Conservation (phyloP, 1,140 invertebrate genomes). For the Achroia grisella region DNA sequence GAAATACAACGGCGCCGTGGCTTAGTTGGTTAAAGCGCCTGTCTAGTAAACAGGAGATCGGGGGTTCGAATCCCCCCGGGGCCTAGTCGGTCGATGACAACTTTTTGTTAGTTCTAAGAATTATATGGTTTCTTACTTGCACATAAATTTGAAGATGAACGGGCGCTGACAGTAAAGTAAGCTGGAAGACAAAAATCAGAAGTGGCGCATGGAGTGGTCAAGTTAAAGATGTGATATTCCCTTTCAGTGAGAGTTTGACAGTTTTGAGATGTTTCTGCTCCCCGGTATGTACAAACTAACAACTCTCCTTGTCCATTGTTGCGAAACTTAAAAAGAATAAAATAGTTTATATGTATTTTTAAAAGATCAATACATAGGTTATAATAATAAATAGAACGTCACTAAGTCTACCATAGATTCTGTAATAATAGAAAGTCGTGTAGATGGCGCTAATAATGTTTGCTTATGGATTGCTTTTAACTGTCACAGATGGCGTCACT, state of each 20-base stretch:
- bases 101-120: constrained; percentile 19
- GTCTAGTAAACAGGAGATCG: constrained; percentile 79
- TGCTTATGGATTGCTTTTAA: too few relatives aligned
- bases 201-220: constrained; percentile 49
- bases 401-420: too few relatives aligned
- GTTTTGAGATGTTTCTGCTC: constrained; percentile 40
- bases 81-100: constrained; percentile 43
- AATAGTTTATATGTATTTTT: too few relatives aligned
- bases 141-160: constrained; percentile 40
- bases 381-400: too few relatives aligned
- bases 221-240: constrained; percentile 38
- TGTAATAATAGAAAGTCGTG: too few relatives aligned
- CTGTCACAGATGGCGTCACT: too few relatives aligned
- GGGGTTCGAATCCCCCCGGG: constrained; percentile 78
- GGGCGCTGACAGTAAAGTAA: constrained; percentile 37
- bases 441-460: too few relatives aligned
- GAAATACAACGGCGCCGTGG: constrained; percentile 67
- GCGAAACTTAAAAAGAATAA: constrained; percentile 32
- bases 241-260: constrained; percentile 45
- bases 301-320: constrained; percentile 49
- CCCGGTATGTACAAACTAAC: constrained; percentile 50
- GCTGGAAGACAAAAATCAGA: constrained; percentile 50
- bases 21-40: constrained; percentile 79
- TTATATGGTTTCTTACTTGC: constrained; percentile 58
- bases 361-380: too few relatives aligned